These are phyloP conservation scores for Alsophila aescularia DNA, from an alignment of 2,888 invertebrate species.

Conservation along the genomic window DNA sequence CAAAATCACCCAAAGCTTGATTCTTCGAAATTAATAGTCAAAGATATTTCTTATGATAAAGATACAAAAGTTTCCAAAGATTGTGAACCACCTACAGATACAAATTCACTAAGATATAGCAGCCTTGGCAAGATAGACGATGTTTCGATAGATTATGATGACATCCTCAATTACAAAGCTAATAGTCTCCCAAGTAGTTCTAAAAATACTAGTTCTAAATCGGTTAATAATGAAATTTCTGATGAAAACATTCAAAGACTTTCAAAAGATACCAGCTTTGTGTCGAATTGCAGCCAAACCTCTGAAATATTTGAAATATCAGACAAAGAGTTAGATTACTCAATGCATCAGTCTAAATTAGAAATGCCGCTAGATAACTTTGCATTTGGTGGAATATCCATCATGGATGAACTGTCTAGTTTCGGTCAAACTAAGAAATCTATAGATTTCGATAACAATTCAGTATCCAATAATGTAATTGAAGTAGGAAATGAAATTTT, in stretches of 20 bases:
- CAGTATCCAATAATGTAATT: neutral
- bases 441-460: conserved; percentile 18
- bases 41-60: neutral
- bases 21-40: neutral
- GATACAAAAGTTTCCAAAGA: neutral
- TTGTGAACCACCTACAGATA: neutral
- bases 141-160: conserved; percentile 74
- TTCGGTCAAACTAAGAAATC: conserved; percentile 25
- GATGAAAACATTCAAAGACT: neutral
- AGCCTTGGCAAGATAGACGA: conserved; percentile 58
- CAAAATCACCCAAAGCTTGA: conserved; percentile 2
- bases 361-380: conserved; percentile 46
- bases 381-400: conserved; percentile 55
- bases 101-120: conserved; percentile 34
- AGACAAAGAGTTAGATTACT: conserved; percentile 87
- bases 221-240: conserved; percentile 5
- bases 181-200: conserved; percentile 6
- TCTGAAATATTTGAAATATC: conserved; percentile 70
- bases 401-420: conserved; percentile 47
- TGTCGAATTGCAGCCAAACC: conserved; percentile 49
- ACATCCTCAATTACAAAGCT: conserved; percentile 44
- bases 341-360: conserved; percentile 67
- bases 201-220: conserved; percentile 10
- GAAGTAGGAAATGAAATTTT: neutral
- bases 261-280: conserved; percentile 23